Conservation (phyloP, 1,140 invertebrate species). For the Drosophila busckii region DNA sequence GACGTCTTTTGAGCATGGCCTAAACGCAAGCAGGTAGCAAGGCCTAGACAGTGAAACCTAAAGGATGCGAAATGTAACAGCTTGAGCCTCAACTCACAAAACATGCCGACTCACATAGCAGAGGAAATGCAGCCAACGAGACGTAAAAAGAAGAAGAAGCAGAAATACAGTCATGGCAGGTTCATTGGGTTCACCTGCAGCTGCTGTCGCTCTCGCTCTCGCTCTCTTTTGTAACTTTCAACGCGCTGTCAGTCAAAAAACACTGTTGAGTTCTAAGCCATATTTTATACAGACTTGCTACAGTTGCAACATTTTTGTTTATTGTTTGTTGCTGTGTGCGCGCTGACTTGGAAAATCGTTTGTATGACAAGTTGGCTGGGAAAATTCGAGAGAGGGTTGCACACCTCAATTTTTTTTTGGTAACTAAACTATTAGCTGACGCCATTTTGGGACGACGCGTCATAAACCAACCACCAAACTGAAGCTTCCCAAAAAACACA, state of each 20-base stretch:
- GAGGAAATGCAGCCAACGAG: constrained; percentile 33
- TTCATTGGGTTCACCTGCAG: too few relatives aligned
- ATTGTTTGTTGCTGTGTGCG: constrained; percentile 17
- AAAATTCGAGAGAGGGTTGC: constrained; percentile 55
- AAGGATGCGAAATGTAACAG: constrained; percentile 38
- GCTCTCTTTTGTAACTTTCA: too few relatives aligned
- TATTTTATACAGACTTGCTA: too few relatives aligned
- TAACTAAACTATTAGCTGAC: constrained; percentile 34
- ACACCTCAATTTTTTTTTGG: constrained; percentile 34
- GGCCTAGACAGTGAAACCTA: constrained; percentile 7
- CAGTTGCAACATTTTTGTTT: constrained; percentile 13
- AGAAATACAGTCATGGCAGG: background rate
- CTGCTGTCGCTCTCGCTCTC: too few relatives aligned
- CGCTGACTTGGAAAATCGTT: constrained; percentile 64
- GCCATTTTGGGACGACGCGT: constrained; percentile 56
- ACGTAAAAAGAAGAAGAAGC: background rate
- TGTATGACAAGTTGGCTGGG: constrained; percentile 37
- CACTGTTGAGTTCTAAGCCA: too few relatives aligned
- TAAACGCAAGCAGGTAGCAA: constrained; percentile 6
- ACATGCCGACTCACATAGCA: constrained; percentile 38
- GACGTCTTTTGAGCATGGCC: constrained; percentile 38
- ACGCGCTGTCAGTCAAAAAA: too few relatives aligned
- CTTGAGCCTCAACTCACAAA: constrained; percentile 20
- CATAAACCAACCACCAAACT: constrained; percentile 30
- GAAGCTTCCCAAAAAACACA: constrained; percentile 1